Evolutionary conservation across 2,888 invertebrate species (phyloP).

Genomic region (Dione juno): DNA sequence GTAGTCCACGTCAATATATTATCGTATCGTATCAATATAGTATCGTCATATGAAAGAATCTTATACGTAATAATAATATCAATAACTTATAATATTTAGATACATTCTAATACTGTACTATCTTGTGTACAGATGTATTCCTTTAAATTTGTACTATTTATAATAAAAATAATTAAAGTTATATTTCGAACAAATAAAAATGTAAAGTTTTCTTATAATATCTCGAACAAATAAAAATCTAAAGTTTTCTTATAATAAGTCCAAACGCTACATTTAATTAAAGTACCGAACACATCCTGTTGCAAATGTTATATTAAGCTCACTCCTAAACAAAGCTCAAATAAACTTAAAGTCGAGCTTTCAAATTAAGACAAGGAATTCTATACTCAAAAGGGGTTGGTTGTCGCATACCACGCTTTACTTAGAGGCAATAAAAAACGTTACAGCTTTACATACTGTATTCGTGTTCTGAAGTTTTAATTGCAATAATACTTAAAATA

Average conservation of each 20-base stretch:
- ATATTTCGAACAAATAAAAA: background rate
- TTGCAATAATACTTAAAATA: constrained; percentile 59
- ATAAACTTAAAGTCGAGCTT: constrained; percentile 1
- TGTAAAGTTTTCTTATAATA: too few species aligned
- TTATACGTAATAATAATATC: too few species aligned
- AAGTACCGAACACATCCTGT: background rate
- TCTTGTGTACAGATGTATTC: too few species aligned
- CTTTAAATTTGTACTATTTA: too few species aligned
- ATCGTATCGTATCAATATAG: too few species aligned
- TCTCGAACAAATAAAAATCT: too few species aligned
- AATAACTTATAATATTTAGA: too few species aligned
- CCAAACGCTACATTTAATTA: background rate
- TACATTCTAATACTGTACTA: too few species aligned
- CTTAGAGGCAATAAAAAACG: constrained; percentile 45
- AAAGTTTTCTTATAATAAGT: too few species aligned
- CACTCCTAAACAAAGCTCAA: background rate
- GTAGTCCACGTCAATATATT: too few species aligned
- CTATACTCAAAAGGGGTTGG: constrained; percentile 20
- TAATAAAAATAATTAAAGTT: too few species aligned
- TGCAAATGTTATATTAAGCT: background rate
- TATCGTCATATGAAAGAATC: too few species aligned
- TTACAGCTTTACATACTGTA: constrained; percentile 47
- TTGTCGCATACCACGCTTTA: constrained; percentile 32
- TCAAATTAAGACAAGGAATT: constrained; percentile 8
- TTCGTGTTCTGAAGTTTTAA: constrained; percentile 52